Evolutionary conservation across 2,888 invertebrate genomes (phyloP), one percentile per base, ranked within the genome.

Genomic region (Scaeva pyrastri): DNA sequence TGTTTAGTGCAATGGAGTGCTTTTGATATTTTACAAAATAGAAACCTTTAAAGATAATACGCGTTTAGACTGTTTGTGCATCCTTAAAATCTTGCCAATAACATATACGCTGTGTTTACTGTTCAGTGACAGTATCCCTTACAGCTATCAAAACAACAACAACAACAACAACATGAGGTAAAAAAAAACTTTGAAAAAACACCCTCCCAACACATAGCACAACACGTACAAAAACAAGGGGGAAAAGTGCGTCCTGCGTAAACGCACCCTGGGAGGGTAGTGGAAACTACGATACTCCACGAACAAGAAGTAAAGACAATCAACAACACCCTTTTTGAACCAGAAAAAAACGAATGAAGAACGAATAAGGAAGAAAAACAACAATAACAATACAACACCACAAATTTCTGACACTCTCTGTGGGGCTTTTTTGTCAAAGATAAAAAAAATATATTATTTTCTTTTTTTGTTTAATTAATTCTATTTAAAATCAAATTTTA

Each of bases 241-340:
- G 70, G 41, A 71, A 76, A 86, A 82, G 45, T 86, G 77, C 77
- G 86, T 86, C 86, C 71, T 86, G 86, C 86, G 86, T 86, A 82
- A 78, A 86, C 82, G 82, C 86, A 78, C 77, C 81, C 74, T 73
- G 74, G 82, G 82, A 86, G 81, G 82, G 86, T 86, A 60, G 71
- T 45, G 43, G 26, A n/a, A 78, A 50, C 16, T 50, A 23, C 50
- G 10, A 50, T 50, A 21, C 45, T 5, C 1, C 8, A 19, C 8
- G 26, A 52, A 52, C n/a, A 41, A 39, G 52, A 68, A 58, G 23
- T 58, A 56, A 50, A 50, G 52, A 68, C 26, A 50, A 52, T 66
- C 66, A 66, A 58, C 39, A 75, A 58, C 66, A 75, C 84, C 70
- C 74, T 70, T 73, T 16, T 68, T 52, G 19, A 39, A 68, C 12